phyloP scores from a whole-genome alignment of 2,888 invertebrate genomes.

The Epinotia demarniana region DNA sequence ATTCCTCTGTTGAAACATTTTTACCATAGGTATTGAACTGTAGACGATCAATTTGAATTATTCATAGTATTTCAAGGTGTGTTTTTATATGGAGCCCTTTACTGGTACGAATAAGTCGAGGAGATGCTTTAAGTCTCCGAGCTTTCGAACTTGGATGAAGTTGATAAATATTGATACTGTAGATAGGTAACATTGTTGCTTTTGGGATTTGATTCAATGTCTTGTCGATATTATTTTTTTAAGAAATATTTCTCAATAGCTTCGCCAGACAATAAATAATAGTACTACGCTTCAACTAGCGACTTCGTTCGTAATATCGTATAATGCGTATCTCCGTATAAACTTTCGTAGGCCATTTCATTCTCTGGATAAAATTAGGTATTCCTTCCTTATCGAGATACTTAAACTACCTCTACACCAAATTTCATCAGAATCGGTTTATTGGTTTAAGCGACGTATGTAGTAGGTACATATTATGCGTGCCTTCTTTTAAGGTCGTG shows the following conservation, averaged over 20 bases:
- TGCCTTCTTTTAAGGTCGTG: no score
- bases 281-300: no score
- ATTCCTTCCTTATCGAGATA: no score
- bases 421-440: no score
- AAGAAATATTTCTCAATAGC: background rate
- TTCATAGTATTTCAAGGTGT: conserved; percentile 38
- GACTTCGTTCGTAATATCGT: no score
- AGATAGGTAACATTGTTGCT: conserved; percentile 3
- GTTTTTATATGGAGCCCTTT: conserved; percentile 38
- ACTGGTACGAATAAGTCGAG: conserved; percentile 33
- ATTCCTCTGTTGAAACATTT: conserved; percentile 18
- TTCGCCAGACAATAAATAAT: no score
- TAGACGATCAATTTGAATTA: conserved; percentile 37
- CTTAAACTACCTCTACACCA: no score
- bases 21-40: conserved; percentile 17
- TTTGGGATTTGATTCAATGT: background rate
- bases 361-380: no score
- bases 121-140: conserved; percentile 35
- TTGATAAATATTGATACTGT: conserved; percentile 8
- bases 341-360: no score
- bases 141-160: conserved; percentile 26
- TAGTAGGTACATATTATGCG: no score
- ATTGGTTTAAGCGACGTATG: no score
- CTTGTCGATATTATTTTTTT: background rate
- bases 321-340: no score